Evolutionary conservation across 1,140 invertebrate genomes (phyloP).

Genomic region (Apis laboriosa): DNA sequence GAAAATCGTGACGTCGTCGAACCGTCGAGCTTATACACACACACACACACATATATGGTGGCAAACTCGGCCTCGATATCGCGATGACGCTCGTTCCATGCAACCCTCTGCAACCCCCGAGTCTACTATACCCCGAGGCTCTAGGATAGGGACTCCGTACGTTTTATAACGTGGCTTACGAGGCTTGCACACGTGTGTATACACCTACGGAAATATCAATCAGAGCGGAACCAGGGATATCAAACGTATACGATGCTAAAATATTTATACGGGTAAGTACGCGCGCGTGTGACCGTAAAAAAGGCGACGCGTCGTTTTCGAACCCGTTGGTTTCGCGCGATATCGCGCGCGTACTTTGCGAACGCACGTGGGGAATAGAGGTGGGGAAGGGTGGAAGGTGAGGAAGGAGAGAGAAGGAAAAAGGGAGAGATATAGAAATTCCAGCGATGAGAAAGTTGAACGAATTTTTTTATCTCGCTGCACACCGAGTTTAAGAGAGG

Average conservation of each 20-base stretch:
- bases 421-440: background rate
- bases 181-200: background rate
- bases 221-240: background rate
- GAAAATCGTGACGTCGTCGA: slow-evolving; percentile 58
- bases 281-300: too few species aligned
- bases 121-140: background rate
- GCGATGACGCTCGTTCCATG: slow-evolving; percentile 34
- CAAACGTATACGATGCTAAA: background rate
- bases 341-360: background rate
- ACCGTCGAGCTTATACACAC: slow-evolving; percentile 34
- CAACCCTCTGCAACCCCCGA: background rate
- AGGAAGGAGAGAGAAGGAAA: too few species aligned
- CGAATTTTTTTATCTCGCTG: slow-evolving; percentile 39
- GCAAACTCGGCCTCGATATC: slow-evolving; percentile 49
- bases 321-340: background rate
- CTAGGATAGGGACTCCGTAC: background rate
- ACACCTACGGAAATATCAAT: slow-evolving; percentile 17
- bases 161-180: slow-evolving; percentile 28
- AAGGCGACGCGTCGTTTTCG: too few species aligned
- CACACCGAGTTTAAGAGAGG: background rate
- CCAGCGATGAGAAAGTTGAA: slow-evolving; percentile 32
- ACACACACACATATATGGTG: too few species aligned
- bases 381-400: background rate
- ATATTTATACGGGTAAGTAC: background rate
- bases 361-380: background rate